A percentile compares a stretch with the other conserved stretches of the same genome.
phyloP scores from a whole-genome alignment of 2,797 vertebrate genomes.

The Notamacropus eugenii region DNA sequence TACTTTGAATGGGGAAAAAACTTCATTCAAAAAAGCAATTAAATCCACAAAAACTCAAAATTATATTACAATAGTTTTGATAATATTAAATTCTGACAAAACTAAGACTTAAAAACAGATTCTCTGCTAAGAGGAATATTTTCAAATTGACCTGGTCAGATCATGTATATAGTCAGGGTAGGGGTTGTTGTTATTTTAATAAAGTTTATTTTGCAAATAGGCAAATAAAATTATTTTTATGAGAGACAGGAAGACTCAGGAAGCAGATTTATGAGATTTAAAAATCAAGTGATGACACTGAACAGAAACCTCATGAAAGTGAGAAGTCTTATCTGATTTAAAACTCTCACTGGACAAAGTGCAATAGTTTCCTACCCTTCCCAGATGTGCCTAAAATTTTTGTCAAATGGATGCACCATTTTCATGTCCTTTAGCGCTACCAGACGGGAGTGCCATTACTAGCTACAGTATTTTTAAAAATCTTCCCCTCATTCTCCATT shows the following conservation, averaged over 20 bases:
- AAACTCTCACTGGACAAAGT: background rate
- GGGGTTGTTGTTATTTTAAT: background rate
- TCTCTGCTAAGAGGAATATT: background rate
- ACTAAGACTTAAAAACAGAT: background rate
- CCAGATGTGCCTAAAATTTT: background rate
- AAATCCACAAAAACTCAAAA: background rate
- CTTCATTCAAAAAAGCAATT: background rate
- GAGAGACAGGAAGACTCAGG: background rate
- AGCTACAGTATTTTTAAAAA: background rate
- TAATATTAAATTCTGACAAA: background rate
- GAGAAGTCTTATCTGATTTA: background rate
- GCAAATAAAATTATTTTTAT: background rate
- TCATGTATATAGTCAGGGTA: too few relatives aligned
- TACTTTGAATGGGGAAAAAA: background rate
- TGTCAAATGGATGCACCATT: background rate
- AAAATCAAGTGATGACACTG: background rate
- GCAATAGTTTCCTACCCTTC: background rate
- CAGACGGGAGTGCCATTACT: background rate
- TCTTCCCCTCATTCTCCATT: background rate
- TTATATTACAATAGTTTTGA: background rate
- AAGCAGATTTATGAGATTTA: background rate
- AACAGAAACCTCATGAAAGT: background rate
- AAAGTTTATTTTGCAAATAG: background rate
- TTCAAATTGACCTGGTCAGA: background rate
- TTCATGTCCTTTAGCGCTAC: background rate